Evolutionary conservation across 2,113 vertebrate species (phyloP), one percentile per base, ranked within the genome.

Genomic region (Seriola aureovittata): DNA sequence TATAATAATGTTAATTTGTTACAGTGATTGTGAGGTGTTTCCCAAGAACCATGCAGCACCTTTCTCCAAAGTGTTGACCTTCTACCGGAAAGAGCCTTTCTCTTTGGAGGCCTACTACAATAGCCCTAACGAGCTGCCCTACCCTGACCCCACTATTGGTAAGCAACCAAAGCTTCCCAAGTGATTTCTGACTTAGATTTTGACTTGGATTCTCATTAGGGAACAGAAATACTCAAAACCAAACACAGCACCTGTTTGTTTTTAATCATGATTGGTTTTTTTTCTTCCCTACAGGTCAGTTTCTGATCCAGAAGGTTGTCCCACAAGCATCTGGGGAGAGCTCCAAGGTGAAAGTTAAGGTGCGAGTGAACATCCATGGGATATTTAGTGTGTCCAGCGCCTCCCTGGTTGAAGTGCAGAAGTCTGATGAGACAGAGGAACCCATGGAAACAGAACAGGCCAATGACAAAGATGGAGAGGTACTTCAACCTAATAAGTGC

Each of bases 51-150:
- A 99, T 12, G 85, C 97, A 70, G 96, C 97, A 81, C 98, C 98
- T 1, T 99, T 99, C 93, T 99, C 98, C 58, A 99, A 98, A 95
- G 98, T 99, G 59, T 96, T 99, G 87, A 98, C 98, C 0, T 99
- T 99, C 96, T 99, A 98, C 93, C 96, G 98, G 76, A 99, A 95
- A 91, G 98, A 99, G 40, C 96, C 98, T 9, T 99, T 99, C 57
- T 96, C 96, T 75, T 92, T 99, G 84, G 98, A 99, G 87, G 98
- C 98, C 0, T 98, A 97, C 87, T 99, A 99, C 87, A 97, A 94
- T 70, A 91, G 34, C 83, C 96, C 97, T 69, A 96, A 96, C 92
- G 97, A 97, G 71, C 82, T 99, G 83, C 97, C 97, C 42, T 99
- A 98, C 75, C 98, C 98, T 70, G 97, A 99, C 81, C 96, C 97